Percentiles rank a stretch among this genome's conserved stretches.
phyloP scores from a whole-genome alignment of 2,797 vertebrate genomes.

The Pantherophis vulpinus region DNA sequence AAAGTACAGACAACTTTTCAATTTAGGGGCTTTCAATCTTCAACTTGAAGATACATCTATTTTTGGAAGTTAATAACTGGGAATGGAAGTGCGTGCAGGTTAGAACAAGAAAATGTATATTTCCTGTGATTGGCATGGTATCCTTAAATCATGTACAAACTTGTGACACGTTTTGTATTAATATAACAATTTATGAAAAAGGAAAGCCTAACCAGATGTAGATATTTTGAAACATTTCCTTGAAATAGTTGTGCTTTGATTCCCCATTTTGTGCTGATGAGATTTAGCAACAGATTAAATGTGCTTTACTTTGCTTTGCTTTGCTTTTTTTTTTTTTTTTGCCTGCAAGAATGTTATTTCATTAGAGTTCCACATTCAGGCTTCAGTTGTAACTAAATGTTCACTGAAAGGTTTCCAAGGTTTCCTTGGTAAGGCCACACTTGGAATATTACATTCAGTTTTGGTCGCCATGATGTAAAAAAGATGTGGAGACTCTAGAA shows the following conservation, averaged over 20 bases:
- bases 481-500: too few relatives aligned
- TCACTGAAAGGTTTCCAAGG: too few relatives aligned
- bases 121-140: conserved; percentile 49
- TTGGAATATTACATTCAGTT: too few relatives aligned
- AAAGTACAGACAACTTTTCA: background rate
- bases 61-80: background rate
- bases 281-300: conserved; percentile 56
- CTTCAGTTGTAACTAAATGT: too few relatives aligned
- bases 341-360: background rate
- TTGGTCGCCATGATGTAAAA: too few relatives aligned
- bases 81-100: background rate
- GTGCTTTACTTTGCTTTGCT: background rate
- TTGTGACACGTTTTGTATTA: conserved; percentile 1
- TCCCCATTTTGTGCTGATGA: conserved; percentile 34
- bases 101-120: conserved; percentile 29
- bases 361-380: background rate
- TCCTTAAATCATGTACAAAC: conserved; percentile 34
- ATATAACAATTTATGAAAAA: conserved; percentile 4
- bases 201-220: background rate
- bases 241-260: conserved; percentile 28
- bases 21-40: background rate
- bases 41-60: background rate
- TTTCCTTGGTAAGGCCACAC: too few relatives aligned
- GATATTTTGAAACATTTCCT: background rate
- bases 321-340: too few relatives aligned